Evolutionary conservation across 1,140 invertebrate genomes (phyloP), one percentile per base, ranked within the genome.

Genomic region (Melipona quadrifasciata): DNA sequence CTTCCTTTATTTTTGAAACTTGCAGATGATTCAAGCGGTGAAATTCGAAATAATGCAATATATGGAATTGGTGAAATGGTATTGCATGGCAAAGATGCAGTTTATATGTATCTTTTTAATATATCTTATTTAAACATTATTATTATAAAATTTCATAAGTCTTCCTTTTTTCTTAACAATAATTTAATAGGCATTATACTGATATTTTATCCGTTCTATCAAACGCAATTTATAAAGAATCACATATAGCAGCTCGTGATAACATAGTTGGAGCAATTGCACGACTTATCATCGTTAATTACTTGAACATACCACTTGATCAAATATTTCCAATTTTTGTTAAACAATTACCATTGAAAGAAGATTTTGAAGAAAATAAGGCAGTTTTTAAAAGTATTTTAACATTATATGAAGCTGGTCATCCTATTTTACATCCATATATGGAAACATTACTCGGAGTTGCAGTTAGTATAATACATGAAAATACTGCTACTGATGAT

Each of bases 201-300:
- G 93, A 95, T 34, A 96, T 98, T 89, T 91, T 98, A 19, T 95
- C 96, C 93, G 92, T 95, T 8, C 92, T 98, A 24, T 97, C 97
- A 11, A 92, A 94, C n/a, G 94, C 96, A 1, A 95, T 97, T 71
- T 91, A 93, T 31, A 96, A 95, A 86, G 97, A 97, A 92, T 94
- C 93, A 3, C 95, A 96, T 88, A 92, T 94, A 0, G 94, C 96
- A 51, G 96, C 96, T 2, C 92, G 97, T 51, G 97, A 98, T 90
- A 98, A 98, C 90, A 96, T 97, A 81, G 97, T 97, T 92, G 97
- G 97, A 80, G 97, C 97, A 27, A 95, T 97, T 61, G 96, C 97
- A 27, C 95, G 97, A 65, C 95, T 98, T 77, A 97, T 98, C 58
- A 94, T 96, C 27, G 95, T 95, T 0, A 97, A 97, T 94, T 92